These are phyloP conservation scores for Dasypolia templi DNA, from an alignment of 2,888 invertebrate species.

Conservation along the genomic window DNA sequence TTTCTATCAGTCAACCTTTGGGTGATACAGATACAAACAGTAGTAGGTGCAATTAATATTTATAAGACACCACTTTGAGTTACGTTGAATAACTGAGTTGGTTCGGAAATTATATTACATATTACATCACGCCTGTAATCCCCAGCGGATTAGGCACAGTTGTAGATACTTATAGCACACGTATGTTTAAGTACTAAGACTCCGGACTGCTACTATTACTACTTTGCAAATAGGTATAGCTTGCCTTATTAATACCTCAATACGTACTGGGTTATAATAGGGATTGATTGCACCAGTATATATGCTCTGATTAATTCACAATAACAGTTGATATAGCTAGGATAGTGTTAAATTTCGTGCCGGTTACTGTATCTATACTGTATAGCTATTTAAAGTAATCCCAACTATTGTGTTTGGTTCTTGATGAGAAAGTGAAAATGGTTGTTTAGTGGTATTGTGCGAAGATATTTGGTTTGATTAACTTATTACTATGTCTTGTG, in stretches of 20 bases:
- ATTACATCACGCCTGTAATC: neutral
- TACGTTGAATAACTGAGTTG: too few species aligned
- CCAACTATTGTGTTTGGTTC: conserved; percentile 38
- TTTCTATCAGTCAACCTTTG: too few species aligned
- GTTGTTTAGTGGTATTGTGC: conserved; percentile 4
- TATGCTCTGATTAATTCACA: conserved; percentile 52
- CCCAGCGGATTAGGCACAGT: neutral
- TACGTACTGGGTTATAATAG: conserved; percentile 44
- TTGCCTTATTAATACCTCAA: conserved; percentile 33
- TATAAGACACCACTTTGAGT: neutral
- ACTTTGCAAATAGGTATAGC: neutral
- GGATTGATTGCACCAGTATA: conserved; percentile 48
- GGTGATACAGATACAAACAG: too few species aligned
- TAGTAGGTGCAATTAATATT: too few species aligned
- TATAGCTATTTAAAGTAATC: conserved; percentile 42
- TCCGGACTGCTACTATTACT: neutral
- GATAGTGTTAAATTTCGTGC: conserved; percentile 41
- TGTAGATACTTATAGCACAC: neutral
- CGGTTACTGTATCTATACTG: conserved; percentile 31
- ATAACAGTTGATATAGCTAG: conserved; percentile 42
- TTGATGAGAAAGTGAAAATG: conserved; percentile 35
- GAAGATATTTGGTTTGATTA: neutral
- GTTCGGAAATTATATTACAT: neutral
- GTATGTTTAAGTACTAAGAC: too few species aligned
- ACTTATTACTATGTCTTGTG: neutral